These are phyloP conservation scores for Peromyscus melanophrys DNA, from an alignment of 2,797 vertebrate species.

Conservation along the genomic window DNA sequence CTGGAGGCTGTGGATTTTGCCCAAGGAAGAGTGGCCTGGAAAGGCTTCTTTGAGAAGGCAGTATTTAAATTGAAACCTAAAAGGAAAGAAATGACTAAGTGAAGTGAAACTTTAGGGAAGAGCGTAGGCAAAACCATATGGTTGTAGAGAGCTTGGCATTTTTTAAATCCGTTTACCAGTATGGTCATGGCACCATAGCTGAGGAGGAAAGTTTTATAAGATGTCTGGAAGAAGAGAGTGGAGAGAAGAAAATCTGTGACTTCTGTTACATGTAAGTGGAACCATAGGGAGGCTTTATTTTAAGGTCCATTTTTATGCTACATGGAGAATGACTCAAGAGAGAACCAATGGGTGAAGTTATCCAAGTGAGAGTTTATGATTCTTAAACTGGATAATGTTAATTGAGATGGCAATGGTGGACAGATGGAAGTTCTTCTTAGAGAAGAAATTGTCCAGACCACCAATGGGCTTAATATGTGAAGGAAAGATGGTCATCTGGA, in stretches of 20 bases:
- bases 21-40: not conserved
- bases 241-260: not conserved
- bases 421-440: not conserved
- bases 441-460: not conserved
- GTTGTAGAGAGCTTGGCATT: conserved; percentile 20
- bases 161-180: not conserved
- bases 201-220: conserved; percentile 19
- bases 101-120: conserved; percentile 20
- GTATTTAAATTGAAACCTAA: conserved; percentile 38
- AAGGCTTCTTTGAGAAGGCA: not conserved
- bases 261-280: not conserved
- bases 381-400: not conserved
- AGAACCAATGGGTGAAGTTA: not conserved
- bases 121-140: conserved; percentile 31
- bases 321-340: not conserved
- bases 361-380: not conserved
- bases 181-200: not conserved
- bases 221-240: not conserved
- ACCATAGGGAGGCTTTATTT: conserved; percentile 16
- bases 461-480: not conserved
- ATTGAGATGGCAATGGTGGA: not conserved
- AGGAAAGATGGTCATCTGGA: not conserved
- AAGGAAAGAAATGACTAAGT: conserved; percentile 10
- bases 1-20: not conserved
- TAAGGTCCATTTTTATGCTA: not conserved